Percentiles rank a stretch among this genome's conserved stretches.
Conservation (phyloP, 2,797 vertebrate genomes). For the Phrynocephalus vlangalii region DNA sequence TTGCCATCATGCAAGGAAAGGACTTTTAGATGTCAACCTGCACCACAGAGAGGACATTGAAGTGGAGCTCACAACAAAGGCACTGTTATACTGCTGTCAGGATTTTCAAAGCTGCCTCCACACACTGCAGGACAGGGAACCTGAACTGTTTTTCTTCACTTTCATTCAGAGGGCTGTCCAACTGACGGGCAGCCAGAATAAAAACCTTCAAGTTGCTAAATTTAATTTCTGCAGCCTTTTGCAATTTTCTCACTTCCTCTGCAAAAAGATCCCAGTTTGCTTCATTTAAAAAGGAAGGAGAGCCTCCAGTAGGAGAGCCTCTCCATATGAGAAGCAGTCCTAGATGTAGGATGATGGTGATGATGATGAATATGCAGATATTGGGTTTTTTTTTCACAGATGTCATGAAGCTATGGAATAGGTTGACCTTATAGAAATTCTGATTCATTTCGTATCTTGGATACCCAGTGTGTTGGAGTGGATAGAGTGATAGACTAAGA, state of each 20-base stretch:
- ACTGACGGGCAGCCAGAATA: neutral
- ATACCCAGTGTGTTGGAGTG: too few relatives aligned
- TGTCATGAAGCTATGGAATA: neutral
- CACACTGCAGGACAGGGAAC: neutral
- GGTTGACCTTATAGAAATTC: neutral
- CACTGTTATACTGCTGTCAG: neutral
- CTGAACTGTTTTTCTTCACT: neutral
- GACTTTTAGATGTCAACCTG: neutral
- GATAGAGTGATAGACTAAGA: too few relatives aligned
- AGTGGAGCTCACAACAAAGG: neutral
- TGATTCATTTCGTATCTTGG: neutral
- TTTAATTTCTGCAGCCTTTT: neutral
- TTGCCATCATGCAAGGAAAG: too few relatives aligned
- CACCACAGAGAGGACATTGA: neutral
- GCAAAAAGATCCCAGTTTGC: neutral
- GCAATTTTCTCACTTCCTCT: neutral
- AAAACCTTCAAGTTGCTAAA: neutral
- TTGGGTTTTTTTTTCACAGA: too few relatives aligned
- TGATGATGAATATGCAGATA: neutral
- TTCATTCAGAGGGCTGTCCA: neutral
- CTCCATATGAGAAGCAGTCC: neutral
- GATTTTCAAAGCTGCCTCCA: neutral
- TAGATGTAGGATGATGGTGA: neutral
- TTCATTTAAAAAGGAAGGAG: neutral
- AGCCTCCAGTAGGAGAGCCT: constrained; percentile 17